Percentiles rank a stretch among this genome's conserved stretches.
Conservation (phyloP, 23 tunicate genomes). For the Phallusia fumigata region DNA sequence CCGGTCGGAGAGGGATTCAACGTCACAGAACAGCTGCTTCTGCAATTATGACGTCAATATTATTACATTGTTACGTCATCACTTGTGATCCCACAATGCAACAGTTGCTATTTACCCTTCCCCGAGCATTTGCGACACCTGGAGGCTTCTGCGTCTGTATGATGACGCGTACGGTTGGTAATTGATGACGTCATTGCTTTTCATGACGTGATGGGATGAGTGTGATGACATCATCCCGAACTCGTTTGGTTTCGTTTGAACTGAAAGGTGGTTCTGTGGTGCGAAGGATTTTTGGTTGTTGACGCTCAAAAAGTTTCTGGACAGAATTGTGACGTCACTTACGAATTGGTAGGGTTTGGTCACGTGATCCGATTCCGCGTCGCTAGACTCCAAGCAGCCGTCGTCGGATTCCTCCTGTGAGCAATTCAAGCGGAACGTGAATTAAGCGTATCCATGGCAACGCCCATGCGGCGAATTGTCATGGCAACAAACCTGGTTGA, state of each 20-base stretch:
- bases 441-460: not conserved
- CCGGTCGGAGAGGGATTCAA: not conserved
- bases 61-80: not conserved
- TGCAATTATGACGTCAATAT: not conserved
- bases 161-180: slow-evolving; percentile 58
- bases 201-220: slow-evolving; percentile 57
- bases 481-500: slow-evolving; percentile 44
- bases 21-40: slow-evolving; percentile 9
- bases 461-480: not conserved
- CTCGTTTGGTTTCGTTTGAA: slow-evolving; percentile 20
- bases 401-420: slow-evolving; percentile 44
- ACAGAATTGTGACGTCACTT: not conserved
- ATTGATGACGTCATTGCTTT: slow-evolving; percentile 37
- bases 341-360: not conserved
- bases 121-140: slow-evolving; percentile 45
- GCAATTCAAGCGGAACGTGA: not conserved
- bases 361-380: slow-evolving; percentile 13
- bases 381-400: slow-evolving; percentile 17
- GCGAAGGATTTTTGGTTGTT: not conserved
- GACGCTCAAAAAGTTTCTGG: not conserved
- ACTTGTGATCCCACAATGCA: not conserved
- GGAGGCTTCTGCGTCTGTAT: slow-evolving; percentile 62
- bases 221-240: slow-evolving; percentile 41
- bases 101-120: slow-evolving; percentile 43
- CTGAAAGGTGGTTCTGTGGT: not conserved